A percentile compares a stretch with the other conserved stretches of the same genome.
phyloP scores from a whole-genome alignment of 1,140 invertebrate genomes.

The Microplitis mediator region DNA sequence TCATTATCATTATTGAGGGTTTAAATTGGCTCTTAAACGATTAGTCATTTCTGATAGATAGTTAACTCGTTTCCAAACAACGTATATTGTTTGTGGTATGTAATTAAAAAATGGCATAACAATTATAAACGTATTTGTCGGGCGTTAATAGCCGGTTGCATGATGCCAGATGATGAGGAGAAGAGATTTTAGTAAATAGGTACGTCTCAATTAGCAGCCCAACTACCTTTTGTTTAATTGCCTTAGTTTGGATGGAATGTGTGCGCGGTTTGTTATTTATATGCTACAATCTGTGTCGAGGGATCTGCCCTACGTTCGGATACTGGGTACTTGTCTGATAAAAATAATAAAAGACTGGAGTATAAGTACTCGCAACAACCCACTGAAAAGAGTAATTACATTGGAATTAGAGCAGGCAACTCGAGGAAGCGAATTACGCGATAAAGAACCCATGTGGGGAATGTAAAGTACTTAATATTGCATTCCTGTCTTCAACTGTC shows the following conservation, averaged over 20 bases:
- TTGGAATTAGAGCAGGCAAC: slow-evolving; percentile 51
- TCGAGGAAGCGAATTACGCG: slow-evolving; percentile 48
- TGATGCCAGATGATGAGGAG: too few species aligned
- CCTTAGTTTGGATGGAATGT: slow-evolving; percentile 47
- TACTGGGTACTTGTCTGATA: neutral
- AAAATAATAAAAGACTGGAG: too few species aligned
- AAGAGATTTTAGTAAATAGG: slow-evolving; percentile 45
- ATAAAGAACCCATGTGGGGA: slow-evolving; percentile 40
- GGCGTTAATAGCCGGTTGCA: slow-evolving; percentile 43
- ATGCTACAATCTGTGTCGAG: neutral
- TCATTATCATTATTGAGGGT: too few species aligned
- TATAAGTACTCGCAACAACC: slow-evolving; percentile 1
- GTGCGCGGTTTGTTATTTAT: slow-evolving; percentile 2
- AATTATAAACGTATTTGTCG: slow-evolving; percentile 53
- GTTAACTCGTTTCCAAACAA: too few species aligned
- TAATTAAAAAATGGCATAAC: slow-evolving; percentile 3
- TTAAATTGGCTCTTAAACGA: neutral
- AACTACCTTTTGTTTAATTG: slow-evolving; percentile 46
- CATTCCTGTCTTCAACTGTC: too few species aligned
- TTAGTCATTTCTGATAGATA: neutral
- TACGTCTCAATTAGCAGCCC: slow-evolving; percentile 57
- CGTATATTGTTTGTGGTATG: too few species aligned
- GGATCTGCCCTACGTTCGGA: neutral
- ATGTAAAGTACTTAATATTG: slow-evolving; percentile 35
- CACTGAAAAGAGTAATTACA: slow-evolving; percentile 52